phyloP scores from a whole-genome alignment of 2,113 vertebrate species.

The Macrotus californicus region DNA sequence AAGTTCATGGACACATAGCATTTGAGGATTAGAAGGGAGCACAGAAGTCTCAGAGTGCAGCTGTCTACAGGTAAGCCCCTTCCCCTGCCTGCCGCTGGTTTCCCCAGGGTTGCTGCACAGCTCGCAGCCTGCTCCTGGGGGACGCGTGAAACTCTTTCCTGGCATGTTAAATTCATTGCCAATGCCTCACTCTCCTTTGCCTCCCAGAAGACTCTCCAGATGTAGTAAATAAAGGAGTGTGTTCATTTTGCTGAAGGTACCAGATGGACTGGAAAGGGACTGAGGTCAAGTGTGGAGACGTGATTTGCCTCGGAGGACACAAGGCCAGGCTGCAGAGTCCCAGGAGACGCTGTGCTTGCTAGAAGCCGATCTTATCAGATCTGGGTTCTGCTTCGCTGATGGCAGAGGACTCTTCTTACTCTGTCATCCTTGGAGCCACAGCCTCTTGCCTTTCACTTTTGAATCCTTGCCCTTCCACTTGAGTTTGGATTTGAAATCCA shows the following conservation, averaged over 20 bases:
- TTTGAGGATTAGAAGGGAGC: not conserved
- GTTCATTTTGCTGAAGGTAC: not conserved
- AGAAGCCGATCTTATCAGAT: not conserved
- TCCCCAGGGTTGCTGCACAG: fast-evolving
- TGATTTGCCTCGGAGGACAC: not conserved
- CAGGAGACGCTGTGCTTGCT: not conserved
- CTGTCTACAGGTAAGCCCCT: not conserved
- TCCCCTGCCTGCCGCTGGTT: not conserved
- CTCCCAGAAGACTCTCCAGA: not conserved
- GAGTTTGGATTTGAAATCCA: constrained; percentile 17
- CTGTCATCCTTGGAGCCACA: not conserved
- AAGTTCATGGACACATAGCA: not conserved
- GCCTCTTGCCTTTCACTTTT: not conserved
- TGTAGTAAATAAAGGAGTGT: not conserved
- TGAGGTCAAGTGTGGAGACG: not conserved
- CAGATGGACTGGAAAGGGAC: fast-evolving
- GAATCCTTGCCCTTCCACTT: not conserved
- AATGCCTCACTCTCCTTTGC: not conserved
- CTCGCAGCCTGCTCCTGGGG: not conserved
- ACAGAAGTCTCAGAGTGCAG: not conserved
- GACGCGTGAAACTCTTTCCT: not conserved
- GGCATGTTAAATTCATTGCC: not conserved
- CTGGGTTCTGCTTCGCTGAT: not conserved
- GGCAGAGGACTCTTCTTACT: not conserved
- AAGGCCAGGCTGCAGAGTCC: fast-evolving